These are phyloP conservation scores for Agapetus fuscipes DNA, from an alignment of 2,888 invertebrate species.

Conservation along the genomic window DNA sequence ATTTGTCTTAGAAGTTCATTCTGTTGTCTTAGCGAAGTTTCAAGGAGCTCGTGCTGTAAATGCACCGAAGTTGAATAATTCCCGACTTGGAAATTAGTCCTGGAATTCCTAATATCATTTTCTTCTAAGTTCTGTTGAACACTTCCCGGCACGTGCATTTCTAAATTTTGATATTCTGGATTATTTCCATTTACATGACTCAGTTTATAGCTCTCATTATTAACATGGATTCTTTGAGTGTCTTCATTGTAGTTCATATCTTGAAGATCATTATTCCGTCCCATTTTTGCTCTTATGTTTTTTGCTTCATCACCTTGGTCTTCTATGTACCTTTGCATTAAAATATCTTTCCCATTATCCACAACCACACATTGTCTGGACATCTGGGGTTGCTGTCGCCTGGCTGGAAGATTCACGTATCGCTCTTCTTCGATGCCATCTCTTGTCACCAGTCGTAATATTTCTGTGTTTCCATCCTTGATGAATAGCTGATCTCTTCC, in stretches of 20 bases:
- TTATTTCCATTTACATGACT: slow-evolving; percentile 8
- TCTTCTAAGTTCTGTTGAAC: slow-evolving; percentile 19
- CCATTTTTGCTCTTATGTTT: slow-evolving; percentile 40
- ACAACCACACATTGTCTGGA: slow-evolving; percentile 55
- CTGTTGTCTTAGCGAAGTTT: slow-evolving; percentile 62
- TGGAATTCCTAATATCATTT: slow-evolving; percentile 10
- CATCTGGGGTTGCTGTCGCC: slow-evolving; percentile 44
- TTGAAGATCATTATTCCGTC: slow-evolving; percentile 3
- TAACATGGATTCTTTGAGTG: slow-evolving; percentile 24
- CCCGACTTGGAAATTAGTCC: slow-evolving; percentile 3
- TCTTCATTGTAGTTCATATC: slow-evolving; percentile 1
- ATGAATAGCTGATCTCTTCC: slow-evolving; percentile 67
- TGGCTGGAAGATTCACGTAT: slow-evolving; percentile 46
- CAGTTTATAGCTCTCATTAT: slow-evolving; percentile 18
- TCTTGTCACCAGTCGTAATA: slow-evolving; percentile 66
- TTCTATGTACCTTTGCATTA: slow-evolving; percentile 76
- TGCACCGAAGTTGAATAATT: slow-evolving; percentile 11
- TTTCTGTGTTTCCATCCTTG: slow-evolving; percentile 78
- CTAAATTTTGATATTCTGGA: slow-evolving; percentile 19
- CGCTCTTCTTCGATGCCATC: slow-evolving; percentile 58
- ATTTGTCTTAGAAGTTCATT: slow-evolving; percentile 67
- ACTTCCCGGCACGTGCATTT: slow-evolving; percentile 21
- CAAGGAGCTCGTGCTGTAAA: slow-evolving; percentile 52
- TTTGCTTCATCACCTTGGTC: slow-evolving; percentile 63
- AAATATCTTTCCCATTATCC: slow-evolving; percentile 73